Percentiles rank a stretch among this genome's conserved stretches.
Conservation (phyloP, 2,888 invertebrate species). For the Uropetala carovei region DNA sequence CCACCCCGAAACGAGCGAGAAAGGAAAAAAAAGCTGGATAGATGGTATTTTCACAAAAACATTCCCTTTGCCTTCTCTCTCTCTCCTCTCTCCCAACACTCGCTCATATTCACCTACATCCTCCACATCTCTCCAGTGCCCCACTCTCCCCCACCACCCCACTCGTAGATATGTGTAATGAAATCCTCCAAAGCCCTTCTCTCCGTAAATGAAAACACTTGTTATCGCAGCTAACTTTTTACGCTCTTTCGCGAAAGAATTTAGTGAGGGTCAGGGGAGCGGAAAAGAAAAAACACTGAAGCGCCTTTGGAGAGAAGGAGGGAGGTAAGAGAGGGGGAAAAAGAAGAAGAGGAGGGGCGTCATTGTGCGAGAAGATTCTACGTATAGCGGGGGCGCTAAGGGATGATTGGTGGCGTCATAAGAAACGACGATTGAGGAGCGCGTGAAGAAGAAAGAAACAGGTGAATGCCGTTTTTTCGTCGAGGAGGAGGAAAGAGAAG, state of each 20-base stretch:
- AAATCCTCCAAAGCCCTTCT: not conserved
- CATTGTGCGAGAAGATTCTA: conserved; percentile 17
- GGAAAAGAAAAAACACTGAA: no score
- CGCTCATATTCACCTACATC: not conserved
- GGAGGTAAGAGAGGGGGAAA: no score
- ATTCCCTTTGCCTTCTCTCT: not conserved
- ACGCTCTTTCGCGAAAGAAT: not conserved
- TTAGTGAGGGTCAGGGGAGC: no score
- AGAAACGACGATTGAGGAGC: conserved; percentile 32
- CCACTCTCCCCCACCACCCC: not conserved
- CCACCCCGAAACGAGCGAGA: conserved; percentile 6
- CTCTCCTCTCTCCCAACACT: not conserved
- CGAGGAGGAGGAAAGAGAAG: no score
- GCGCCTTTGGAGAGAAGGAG: no score
- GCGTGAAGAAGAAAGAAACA: not conserved
- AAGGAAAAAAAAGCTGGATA: not conserved
- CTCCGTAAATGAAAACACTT: not conserved
- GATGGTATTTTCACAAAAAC: not conserved
- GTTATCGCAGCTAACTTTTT: not conserved
- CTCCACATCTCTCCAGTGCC: not conserved
- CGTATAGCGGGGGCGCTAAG: not conserved
- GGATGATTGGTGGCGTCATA: conserved; percentile 49
- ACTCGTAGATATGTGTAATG: not conserved
- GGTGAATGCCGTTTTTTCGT: not conserved
- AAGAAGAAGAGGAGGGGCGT: not conserved